These are phyloP conservation scores for Lepidocyrtoides sp. DNA, from an alignment of 2,888 invertebrate genomes.

Conservation along the genomic window DNA sequence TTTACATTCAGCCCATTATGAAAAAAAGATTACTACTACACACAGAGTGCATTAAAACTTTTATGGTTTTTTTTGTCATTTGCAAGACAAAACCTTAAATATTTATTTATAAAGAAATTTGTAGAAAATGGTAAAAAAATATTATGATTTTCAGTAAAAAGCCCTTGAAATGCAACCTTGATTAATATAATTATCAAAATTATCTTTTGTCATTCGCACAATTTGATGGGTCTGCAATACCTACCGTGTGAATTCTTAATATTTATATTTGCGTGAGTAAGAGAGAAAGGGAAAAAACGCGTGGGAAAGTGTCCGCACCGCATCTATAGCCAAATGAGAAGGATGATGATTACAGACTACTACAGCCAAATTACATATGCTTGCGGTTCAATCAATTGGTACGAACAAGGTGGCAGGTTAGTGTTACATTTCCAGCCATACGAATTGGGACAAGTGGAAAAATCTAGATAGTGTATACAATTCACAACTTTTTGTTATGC, in stretches of 20 bases:
- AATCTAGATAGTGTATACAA: too few relatives aligned
- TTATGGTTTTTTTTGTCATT: background rate
- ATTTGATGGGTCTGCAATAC: slow-evolving; percentile 36
- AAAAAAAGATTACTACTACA: background rate
- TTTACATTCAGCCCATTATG: background rate
- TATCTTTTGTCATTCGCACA: slow-evolving; percentile 70
- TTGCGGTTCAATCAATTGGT: background rate
- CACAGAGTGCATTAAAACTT: background rate
- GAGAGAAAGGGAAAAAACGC: slow-evolving; percentile 36
- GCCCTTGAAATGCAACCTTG: slow-evolving; percentile 71
- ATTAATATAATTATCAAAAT: slow-evolving; percentile 69
- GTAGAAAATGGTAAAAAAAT: background rate
- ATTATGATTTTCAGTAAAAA: slow-evolving; percentile 40
- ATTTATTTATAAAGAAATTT: background rate
- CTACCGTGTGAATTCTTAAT: slow-evolving; percentile 34
- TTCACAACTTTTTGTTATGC: too few relatives aligned
- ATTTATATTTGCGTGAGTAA: slow-evolving; percentile 26
- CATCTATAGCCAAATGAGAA: background rate
- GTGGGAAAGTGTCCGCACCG: slow-evolving; percentile 23
- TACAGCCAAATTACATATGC: background rate
- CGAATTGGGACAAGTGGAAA: too few relatives aligned
- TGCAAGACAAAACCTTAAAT: background rate
- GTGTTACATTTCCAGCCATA: background rate
- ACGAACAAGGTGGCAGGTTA: background rate
- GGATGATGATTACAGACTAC: background rate